Conservation (phyloP, 92 coral and sea anemone species). For the Epizoanthus rinbou region DNA sequence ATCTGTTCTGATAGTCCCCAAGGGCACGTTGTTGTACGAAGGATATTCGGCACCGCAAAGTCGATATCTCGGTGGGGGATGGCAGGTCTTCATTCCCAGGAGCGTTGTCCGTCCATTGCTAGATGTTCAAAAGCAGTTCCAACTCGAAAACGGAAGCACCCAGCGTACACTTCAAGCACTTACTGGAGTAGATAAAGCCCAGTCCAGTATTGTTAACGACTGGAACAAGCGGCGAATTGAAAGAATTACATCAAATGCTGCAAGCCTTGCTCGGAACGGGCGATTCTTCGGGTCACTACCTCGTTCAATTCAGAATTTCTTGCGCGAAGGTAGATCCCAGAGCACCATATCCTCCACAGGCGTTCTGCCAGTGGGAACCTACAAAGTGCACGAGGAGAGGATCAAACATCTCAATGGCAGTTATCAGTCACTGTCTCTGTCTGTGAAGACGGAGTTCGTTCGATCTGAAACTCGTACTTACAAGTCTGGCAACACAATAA, state of each 20-base stretch:
- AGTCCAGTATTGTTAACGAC: constrained; percentile 15
- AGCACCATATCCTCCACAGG: background rate
- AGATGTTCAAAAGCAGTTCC: background rate
- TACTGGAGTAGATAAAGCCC: background rate
- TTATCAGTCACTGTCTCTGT: constrained; percentile 22
- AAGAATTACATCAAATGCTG: constrained; percentile 10
- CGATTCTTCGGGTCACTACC: constrained; percentile 41
- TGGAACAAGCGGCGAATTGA: constrained; percentile 34
- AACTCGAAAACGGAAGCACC: background rate
- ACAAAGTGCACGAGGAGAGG: constrained; percentile 45
- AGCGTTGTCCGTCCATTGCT: constrained; percentile 27
- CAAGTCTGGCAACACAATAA: constrained; percentile 31
- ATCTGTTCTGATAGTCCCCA: constrained; percentile 24
- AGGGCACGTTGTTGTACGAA: constrained; percentile 40
- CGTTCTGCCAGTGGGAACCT: constrained; percentile 33
- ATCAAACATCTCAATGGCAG: constrained; percentile 20
- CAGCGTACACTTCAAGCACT: background rate
- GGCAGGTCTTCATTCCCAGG: constrained; percentile 16
- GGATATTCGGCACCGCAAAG: constrained; percentile 31
- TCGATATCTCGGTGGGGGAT: constrained; percentile 9
- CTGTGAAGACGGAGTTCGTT: constrained; percentile 50
- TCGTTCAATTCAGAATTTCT: constrained; percentile 15
- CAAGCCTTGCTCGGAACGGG: constrained; percentile 15
- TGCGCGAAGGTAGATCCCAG: constrained; percentile 1
- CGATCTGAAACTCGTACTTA: constrained; percentile 46